Evolutionary conservation across 2,797 vertebrate genomes (phyloP).

Genomic region (Okamejei kenojei): DNA sequence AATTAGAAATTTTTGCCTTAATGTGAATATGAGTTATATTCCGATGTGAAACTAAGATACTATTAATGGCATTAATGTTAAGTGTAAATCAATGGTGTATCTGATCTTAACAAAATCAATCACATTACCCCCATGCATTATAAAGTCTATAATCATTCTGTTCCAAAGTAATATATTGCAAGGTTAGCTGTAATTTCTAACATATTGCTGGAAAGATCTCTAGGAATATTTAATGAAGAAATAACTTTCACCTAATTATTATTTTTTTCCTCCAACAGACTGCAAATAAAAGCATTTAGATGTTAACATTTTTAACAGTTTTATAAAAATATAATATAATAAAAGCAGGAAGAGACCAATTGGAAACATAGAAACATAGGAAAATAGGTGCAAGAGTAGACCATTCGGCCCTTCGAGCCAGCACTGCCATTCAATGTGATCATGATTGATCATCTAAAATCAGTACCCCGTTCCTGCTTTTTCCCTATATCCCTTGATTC

Average conservation of each 20-base stretch:
- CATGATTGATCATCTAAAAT: no score
- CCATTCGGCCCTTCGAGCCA: no score
- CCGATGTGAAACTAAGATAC: not conserved
- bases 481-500: no score
- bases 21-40: not conserved
- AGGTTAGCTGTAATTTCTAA: not conserved
- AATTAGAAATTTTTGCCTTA: not conserved
- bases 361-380: no score
- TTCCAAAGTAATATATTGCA: not conserved
- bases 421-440: no score
- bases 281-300: not conserved
- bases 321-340: no score
- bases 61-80: not conserved
- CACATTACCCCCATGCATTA: not conserved
- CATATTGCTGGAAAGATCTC: not conserved
- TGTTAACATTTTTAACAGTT: not conserved
- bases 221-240: not conserved
- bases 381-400: no score
- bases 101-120: not conserved
- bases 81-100: not conserved
- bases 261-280: not conserved
- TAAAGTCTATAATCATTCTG: not conserved
- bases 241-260: not conserved
- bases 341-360: no score
- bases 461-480: no score